Percentiles rank a stretch among this genome's conserved stretches.
phyloP scores from a whole-genome alignment of 1,140 invertebrate species.

The Penaeus indicus region DNA sequence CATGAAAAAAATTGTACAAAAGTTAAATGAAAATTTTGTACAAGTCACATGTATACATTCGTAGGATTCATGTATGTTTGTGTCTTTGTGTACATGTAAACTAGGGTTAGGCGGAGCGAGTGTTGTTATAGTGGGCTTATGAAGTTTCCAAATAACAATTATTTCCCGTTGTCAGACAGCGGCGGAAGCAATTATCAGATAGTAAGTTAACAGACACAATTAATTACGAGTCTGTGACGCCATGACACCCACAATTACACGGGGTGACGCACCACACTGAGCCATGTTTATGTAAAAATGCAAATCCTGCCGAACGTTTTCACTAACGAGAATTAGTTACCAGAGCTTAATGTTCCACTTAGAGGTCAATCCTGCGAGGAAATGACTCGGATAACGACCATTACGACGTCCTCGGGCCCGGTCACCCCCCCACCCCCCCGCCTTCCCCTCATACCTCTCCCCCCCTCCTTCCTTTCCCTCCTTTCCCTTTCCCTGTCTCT shows the following conservation, averaged over 20 bases:
- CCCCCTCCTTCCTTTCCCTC: not conserved
- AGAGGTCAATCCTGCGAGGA: conserved; percentile 57
- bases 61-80: too few species aligned
- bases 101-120: too few species aligned
- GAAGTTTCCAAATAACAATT: too few species aligned
- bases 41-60: too few species aligned
- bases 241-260: conserved; percentile 29
- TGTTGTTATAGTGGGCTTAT: too few species aligned
- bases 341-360: conserved; percentile 59
- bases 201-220: too few species aligned
- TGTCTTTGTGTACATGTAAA: too few species aligned
- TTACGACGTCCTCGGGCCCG: conserved; percentile 23
- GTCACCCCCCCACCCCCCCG: not conserved
- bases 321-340: conserved; percentile 62
- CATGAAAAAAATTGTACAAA: too few species aligned
- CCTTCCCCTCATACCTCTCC: not conserved
- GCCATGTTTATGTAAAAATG: conserved; percentile 57
- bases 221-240: too few species aligned
- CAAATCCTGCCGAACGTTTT: conserved; percentile 27
- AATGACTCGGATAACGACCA: conserved; percentile 61
- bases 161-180: too few species aligned
- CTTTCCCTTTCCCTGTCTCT: not conserved
- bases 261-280: conserved; percentile 34
- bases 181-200: too few species aligned
- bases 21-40: too few species aligned